Conservation (phyloP, 2,888 invertebrate genomes). For the Idaea dimidiata region DNA sequence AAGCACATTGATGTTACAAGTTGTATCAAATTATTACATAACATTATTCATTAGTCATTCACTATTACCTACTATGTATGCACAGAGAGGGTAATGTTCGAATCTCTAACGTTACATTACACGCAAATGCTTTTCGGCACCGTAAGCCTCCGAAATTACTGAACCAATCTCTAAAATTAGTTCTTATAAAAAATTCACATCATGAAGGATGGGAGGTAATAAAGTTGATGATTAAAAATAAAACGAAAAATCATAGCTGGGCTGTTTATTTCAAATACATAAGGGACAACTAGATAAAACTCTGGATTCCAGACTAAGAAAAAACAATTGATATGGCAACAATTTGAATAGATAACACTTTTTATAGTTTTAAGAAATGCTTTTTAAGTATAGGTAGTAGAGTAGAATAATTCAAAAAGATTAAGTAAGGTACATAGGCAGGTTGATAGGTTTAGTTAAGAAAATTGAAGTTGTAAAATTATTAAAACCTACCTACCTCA, state of each 20-base stretch:
- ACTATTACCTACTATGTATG: no score
- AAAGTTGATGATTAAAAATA: slow-evolving; percentile 24
- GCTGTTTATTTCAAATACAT: slow-evolving; percentile 73
- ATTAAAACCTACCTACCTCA: neutral
- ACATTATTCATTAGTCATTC: no score
- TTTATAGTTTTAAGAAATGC: slow-evolving; percentile 47
- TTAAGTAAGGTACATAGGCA: slow-evolving; percentile 30
- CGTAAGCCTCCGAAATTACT: no score
- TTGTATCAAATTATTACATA: no score
- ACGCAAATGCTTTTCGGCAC: no score
- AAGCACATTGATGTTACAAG: no score
- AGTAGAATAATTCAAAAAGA: slow-evolving; percentile 47
- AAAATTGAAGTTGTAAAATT: neutral
- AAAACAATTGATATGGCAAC: slow-evolving; percentile 76
- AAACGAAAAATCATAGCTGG: slow-evolving; percentile 55
- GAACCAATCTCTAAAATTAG: no score
- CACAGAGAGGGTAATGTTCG: no score
- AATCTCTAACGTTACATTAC: no score
- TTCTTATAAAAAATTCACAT: no score
- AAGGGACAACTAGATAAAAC: slow-evolving; percentile 75
- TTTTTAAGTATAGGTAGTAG: slow-evolving; percentile 44
- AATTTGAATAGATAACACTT: slow-evolving; percentile 54
- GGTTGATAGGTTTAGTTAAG: neutral
- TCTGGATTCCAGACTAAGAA: slow-evolving; percentile 70
- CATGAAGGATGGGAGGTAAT: no score